Evolutionary conservation across 2,888 invertebrate species (phyloP).

Genomic region (Prosapia bicincta): DNA sequence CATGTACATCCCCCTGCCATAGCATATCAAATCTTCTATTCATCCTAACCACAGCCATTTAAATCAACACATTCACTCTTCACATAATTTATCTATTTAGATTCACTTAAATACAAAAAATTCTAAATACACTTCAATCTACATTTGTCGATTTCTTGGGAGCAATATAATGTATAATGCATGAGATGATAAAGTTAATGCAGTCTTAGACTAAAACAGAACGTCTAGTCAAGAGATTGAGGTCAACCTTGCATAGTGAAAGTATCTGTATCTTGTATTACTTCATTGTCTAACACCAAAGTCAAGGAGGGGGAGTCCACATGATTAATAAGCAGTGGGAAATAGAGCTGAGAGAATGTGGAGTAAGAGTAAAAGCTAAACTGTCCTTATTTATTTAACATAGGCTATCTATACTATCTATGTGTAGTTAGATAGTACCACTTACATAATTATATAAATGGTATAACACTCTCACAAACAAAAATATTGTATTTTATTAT

Average conservation of each 20-base stretch:
- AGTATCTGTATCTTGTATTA: neutral
- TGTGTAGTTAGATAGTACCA: too few species aligned
- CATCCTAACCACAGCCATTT: neutral
- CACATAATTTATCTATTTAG: neutral
- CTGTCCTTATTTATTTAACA: too few species aligned
- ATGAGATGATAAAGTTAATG: neutral
- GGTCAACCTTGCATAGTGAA: neutral
- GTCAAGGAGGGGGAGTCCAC: neutral
- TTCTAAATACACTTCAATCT: neutral
- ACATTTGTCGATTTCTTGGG: too few species aligned
- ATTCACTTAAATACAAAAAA: neutral
- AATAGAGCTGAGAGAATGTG: neutral
- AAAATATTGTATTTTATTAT: too few species aligned
- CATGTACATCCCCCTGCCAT: neutral
- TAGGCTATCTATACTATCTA: too few species aligned
- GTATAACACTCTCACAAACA: too few species aligned
- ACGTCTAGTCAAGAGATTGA: neutral
- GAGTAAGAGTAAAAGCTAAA: neutral
- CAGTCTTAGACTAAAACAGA: neutral
- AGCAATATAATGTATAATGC: neutral
- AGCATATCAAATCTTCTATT: neutral
- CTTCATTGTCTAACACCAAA: neutral
- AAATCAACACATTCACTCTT: neutral
- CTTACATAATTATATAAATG: too few species aligned
- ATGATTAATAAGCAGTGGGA: neutral